Conservation (phyloP, 2,797 vertebrate genomes). For the Diceros bicornis region DNA sequence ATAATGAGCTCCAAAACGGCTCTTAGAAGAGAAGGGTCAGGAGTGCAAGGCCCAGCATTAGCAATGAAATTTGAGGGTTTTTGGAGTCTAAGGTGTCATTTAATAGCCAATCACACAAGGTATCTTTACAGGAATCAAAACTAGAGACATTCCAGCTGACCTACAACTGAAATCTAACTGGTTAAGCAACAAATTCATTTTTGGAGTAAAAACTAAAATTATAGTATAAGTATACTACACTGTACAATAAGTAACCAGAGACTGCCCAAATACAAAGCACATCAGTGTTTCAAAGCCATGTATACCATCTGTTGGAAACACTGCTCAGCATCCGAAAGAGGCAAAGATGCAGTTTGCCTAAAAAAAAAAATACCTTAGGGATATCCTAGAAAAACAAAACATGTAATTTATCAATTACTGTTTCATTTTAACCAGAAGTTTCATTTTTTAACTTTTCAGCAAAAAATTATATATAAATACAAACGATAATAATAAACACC, state of each 20-base stretch:
- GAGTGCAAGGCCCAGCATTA: not conserved
- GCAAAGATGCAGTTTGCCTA: not conserved
- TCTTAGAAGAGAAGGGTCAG: not conserved
- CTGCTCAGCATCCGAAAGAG: not conserved
- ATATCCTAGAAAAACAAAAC: not conserved
- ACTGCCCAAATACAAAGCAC: not conserved
- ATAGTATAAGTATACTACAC: not conserved
- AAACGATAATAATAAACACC: not conserved
- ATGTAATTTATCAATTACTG: not conserved
- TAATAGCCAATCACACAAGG: not conserved
- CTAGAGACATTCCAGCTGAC: not conserved
- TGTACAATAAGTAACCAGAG: not conserved
- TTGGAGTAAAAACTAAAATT: not conserved
- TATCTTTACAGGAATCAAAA: not conserved
- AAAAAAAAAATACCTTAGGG: not conserved
- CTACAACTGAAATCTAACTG: conserved; percentile 13
- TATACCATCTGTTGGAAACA: conserved; percentile 58
- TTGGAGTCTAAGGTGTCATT: not conserved
- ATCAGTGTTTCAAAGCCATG: not conserved
- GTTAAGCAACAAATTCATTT: conserved; percentile 24
- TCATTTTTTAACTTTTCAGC: conserved; percentile 38
- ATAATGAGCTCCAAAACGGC: not conserved
- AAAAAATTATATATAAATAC: not conserved
- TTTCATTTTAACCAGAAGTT: not conserved
- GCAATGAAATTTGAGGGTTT: not conserved